Base-by-base conservation (phyloP, 2,888 invertebrate genomes). In the Mesodorylaimus sp. region DNA sequence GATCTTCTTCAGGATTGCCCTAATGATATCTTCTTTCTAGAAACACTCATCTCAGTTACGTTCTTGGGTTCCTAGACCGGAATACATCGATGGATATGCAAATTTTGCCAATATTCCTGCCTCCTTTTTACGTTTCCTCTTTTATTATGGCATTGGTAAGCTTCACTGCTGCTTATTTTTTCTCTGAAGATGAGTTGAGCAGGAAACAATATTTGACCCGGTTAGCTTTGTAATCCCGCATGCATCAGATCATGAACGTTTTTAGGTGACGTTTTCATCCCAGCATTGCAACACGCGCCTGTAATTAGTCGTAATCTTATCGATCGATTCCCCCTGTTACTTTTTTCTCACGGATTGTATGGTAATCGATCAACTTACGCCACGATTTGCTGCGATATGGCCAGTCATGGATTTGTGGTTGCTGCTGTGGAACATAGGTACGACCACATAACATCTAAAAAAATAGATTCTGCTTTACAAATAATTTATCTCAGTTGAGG, bases 321-420 rank as follows among this genome's bases (percentile, higher is more conserved):
- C 2, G 38, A 45, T 25, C 56, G 57, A 36, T 67, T 61, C 51
- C 78, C 77, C 38, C 73, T 77, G 23, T 61, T 79, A 28, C 65
- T 79, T 26, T 73, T 79, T 58, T 78, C 78, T 0, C 79, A 79
- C 61, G 79, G 79, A 1, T 69, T 78, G 27, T 77, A 77, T 1
- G 77, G 75, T 1, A 73, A 72, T 57, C 65, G 78, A 54, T 76
- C 75, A 49, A 69, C 76, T n/a, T 77, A 77, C 60, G 74, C 75
- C 26, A 71, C 74, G 2, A 69, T 76, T 42, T 76, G 76, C 59
- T 66, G 71, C 42, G 78, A 79, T 57, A 61, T 79, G 49, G 78
- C 79, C 1, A 77, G 77, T 1, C 72, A 76, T 57, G 79, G 79
- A 1, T 78, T 74, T 62, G 64, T 79, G 10, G 77, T 79, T 1